phyloP scores from a whole-genome alignment of 2,797 vertebrate genomes.

The Sebastes wilsoni region DNA sequence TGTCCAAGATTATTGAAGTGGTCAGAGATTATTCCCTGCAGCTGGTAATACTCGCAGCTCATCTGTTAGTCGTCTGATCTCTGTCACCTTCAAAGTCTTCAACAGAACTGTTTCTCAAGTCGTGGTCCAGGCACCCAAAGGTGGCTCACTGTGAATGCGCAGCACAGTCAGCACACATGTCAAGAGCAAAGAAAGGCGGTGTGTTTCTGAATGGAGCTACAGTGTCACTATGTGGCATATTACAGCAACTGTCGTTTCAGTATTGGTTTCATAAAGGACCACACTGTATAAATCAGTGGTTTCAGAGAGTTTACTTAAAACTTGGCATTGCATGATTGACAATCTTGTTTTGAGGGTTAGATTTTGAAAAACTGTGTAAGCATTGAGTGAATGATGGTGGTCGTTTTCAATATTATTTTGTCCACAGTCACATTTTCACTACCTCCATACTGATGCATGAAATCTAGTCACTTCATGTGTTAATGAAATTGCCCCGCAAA shows the following conservation, averaged over 20 bases:
- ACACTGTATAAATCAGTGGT: not conserved
- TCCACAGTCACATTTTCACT: not conserved
- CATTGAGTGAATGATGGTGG: not conserved
- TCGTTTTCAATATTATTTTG: not conserved
- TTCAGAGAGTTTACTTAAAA: not conserved
- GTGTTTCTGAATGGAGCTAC: conserved; percentile 8
- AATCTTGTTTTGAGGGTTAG: not conserved
- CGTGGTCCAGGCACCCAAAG: not conserved
- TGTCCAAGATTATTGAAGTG: conserved; percentile 45
- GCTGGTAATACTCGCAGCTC: conserved; percentile 44
- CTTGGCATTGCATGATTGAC: not conserved
- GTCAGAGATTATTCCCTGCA: conserved; percentile 55
- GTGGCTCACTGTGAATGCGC: not conserved
- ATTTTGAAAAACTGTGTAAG: not conserved
- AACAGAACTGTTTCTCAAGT: not conserved
- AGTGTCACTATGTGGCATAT: conserved; percentile 50
- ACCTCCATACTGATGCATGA: not conserved
- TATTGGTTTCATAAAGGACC: not conserved
- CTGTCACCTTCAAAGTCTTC: conserved; percentile 32
- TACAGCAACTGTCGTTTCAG: conserved; percentile 17
- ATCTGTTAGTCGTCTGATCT: conserved; percentile 45
- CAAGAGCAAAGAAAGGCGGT: not conserved
- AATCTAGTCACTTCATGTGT: not conserved
- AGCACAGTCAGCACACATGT: not conserved
- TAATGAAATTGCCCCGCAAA: not conserved